Evolutionary conservation across 2,888 invertebrate species (phyloP), one percentile per base, ranked within the genome.

Genomic region (Labia minor): DNA sequence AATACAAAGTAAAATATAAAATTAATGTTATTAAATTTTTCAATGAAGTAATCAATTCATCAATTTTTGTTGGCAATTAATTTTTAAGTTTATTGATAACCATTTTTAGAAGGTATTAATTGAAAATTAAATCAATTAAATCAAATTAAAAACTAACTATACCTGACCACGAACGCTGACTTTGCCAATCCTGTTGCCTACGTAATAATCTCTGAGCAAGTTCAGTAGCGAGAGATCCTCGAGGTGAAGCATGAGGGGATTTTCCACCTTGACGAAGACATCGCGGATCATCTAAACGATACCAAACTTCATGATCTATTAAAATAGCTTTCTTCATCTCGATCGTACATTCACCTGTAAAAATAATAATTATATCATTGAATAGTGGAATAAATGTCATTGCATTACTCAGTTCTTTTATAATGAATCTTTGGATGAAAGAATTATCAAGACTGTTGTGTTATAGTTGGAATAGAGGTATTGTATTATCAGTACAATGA

Each of bases 221-320:
- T 70, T 87, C 87, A 37, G 82, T 83, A 2, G 87, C 86, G 10
- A 89, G 81, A 0, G 91, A 92, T 63, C 90, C 88, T 63, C 92
- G 84, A 0, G 92, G 91, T 0, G 91, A 91, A 0, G 86, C 85
- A 74, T 86, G 86, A 0, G 90, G 89, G 0, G 89, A 88, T 70
- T 87, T 87, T 18, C 83, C 83, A 68, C 76, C 76, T 6, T 77
- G 77, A n/a, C 89, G 81, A 64, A 90, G 77, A 66, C 85, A 84
- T 69, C 85, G 81, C 0, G 89, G 88, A 77, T 92, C 92, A 73
- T 92, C 92, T 66, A 92, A 78, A 6, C 91, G 86, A 80, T 92
- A 95, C 93, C 94, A 95, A 63, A 91, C 87, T 0, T 93, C 90
- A 67, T 91, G 86, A 77, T 93, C 92, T 74, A 92, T 90, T 21